Evolutionary conservation across 2,888 invertebrate genomes (phyloP).

Genomic region (Trachelus tabidus): DNA sequence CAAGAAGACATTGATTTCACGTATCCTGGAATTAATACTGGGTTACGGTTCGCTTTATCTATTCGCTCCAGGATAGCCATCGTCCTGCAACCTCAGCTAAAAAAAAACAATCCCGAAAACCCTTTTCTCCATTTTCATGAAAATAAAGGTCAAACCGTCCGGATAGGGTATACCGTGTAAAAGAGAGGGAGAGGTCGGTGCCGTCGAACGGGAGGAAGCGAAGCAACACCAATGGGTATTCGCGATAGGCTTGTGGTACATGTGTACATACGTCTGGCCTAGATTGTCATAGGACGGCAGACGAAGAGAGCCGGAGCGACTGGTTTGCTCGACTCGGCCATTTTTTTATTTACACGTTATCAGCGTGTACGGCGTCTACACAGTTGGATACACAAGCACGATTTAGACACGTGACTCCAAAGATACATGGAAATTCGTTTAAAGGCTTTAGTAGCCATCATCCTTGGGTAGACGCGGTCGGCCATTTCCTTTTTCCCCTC

Average conservation of each 20-base stretch:
- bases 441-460: background rate
- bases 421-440: background rate
- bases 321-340: background rate
- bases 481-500: background rate
- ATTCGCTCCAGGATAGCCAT: background rate
- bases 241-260: background rate
- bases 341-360: background rate
- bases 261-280: background rate
- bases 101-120: background rate
- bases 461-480: background rate
- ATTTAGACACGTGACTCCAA: background rate
- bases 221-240: background rate
- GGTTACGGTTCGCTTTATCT: background rate
- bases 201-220: background rate
- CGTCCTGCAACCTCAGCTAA: slow-evolving; percentile 28
- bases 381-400: background rate
- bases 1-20: slow-evolving; percentile 49
- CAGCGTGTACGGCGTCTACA: background rate
- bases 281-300: background rate
- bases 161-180: background rate
- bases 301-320: background rate
- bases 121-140: background rate
- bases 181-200: background rate
- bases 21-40: background rate
- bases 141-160: background rate